Evolutionary conservation across 2,888 invertebrate species (phyloP).

Genomic region (Apocheima hispidaria): DNA sequence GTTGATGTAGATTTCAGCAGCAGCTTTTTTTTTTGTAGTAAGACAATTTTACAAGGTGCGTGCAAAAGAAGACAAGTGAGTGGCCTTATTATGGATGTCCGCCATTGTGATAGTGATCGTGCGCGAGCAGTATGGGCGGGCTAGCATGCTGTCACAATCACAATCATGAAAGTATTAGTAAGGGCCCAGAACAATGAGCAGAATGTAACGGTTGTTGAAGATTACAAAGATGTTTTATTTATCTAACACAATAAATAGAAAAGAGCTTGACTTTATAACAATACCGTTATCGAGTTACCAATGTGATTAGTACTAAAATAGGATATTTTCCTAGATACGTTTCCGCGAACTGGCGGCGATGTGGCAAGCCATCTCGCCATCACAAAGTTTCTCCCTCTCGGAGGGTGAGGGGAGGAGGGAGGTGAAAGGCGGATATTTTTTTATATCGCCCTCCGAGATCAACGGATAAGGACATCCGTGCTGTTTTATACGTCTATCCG

Average conservation of each 20-base stretch:
- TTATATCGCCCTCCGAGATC: slow-evolving; percentile 67
- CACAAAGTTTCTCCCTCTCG: slow-evolving; percentile 45
- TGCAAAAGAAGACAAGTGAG: too few relatives aligned
- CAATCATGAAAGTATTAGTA: too few relatives aligned
- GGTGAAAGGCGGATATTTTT: slow-evolving; percentile 49
- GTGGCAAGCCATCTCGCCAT: slow-evolving; percentile 51
- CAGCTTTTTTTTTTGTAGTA: background rate
- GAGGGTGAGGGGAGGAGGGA: slow-evolving; percentile 27
- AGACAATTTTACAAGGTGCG: too few relatives aligned
- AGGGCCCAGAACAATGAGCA: too few relatives aligned
- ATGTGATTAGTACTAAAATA: slow-evolving; percentile 3
- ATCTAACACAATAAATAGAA: background rate
- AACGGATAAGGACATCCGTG: slow-evolving; percentile 74
- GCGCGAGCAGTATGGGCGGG: too few relatives aligned
- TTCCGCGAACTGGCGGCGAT: slow-evolving; percentile 36
- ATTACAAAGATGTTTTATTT: background rate
- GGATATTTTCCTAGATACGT: slow-evolving; percentile 33
- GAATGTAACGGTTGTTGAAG: background rate
- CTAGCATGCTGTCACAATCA: too few relatives aligned
- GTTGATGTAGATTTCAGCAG: background rate
- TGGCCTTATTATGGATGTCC: too few relatives aligned
- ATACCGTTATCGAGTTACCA: slow-evolving; percentile 7
- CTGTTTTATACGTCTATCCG: slow-evolving; percentile 72
- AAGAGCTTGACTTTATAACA: background rate
- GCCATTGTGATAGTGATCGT: too few relatives aligned